Evolutionary conservation across 2,113 vertebrate genomes (phyloP).

Genomic region (Eira barbara): DNA sequence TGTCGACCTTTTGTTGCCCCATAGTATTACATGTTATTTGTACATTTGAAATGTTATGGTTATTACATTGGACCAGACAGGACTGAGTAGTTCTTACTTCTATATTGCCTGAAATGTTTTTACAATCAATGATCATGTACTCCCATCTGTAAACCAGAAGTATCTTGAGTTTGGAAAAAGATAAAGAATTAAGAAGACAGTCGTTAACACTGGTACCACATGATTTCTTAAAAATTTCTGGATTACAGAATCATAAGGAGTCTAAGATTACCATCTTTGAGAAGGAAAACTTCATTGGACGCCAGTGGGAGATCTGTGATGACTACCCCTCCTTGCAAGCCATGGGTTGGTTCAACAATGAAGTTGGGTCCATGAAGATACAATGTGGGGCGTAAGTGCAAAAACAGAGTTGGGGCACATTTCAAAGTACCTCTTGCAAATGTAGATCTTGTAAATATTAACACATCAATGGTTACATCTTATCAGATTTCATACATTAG

Average conservation of each 20-base stretch:
- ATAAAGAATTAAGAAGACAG: background rate
- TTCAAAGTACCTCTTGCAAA: background rate
- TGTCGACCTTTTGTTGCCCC: background rate
- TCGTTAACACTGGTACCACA: background rate
- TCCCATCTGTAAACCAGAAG: background rate
- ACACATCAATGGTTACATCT: background rate
- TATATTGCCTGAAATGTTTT: background rate
- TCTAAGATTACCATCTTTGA: slow-evolving; percentile 94
- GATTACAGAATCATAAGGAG: slow-evolving; percentile 93
- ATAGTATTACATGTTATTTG: background rate
- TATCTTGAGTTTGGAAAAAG: slow-evolving; percentile 14
- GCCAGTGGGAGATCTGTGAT: slow-evolving; percentile 93
- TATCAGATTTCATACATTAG: background rate
- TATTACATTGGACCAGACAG: background rate
- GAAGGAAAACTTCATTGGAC: slow-evolving; percentile 95
- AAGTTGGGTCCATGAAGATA: slow-evolving; percentile 97
- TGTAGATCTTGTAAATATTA: background rate
- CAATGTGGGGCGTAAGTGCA: slow-evolving; percentile 92
- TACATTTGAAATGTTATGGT: background rate
- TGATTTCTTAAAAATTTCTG: background rate
- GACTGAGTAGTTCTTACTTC: background rate
- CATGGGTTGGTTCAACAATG: slow-evolving; percentile 96
- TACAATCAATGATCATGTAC: background rate
- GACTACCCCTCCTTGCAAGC: slow-evolving; percentile 97
- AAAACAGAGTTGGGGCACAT: background rate